A percentile compares a stretch with the other conserved stretches of the same genome.
These are phyloP conservation scores for Atherinomorus stipes DNA, from an alignment of 2,113 vertebrate species.

Conservation along the genomic window DNA sequence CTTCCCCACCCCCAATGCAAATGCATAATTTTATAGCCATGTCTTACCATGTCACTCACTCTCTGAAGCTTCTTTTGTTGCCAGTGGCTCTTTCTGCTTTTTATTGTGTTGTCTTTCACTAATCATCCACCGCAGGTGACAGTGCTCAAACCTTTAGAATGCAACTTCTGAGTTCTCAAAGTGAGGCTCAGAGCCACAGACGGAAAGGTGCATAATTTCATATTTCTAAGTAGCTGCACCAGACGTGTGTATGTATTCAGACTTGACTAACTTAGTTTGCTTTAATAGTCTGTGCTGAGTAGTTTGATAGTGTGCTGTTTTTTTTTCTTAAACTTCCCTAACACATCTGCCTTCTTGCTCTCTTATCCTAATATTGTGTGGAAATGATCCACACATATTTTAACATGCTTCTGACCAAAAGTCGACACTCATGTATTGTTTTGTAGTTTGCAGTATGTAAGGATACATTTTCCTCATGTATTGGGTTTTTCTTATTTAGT, in stretches of 20 bases:
- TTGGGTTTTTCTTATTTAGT: not conserved
- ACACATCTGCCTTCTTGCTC: constrained; percentile 8
- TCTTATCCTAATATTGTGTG: not conserved
- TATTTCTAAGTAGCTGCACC: constrained; percentile 48
- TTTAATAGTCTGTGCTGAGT: constrained; percentile 35
- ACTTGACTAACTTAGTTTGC: constrained; percentile 47
- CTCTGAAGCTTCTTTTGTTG: constrained; percentile 57
- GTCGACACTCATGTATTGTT: not conserved
- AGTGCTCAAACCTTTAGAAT: constrained; percentile 75
- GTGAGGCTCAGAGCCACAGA: constrained; percentile 71
- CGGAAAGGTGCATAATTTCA: constrained; percentile 79
- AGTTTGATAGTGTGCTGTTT: constrained; percentile 38
- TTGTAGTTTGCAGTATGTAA: not conserved
- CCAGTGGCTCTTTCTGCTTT: constrained; percentile 52
- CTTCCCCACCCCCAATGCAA: constrained; percentile 15
- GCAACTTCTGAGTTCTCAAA: constrained; percentile 70
- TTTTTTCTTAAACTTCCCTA: constrained; percentile 23
- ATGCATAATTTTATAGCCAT: constrained; percentile 31
- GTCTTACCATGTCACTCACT: constrained; percentile 36
- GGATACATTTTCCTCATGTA: not conserved
- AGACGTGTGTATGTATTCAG: constrained; percentile 39
- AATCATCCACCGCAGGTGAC: constrained; percentile 77
- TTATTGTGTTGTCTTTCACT: constrained; percentile 64
- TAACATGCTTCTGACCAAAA: not conserved
- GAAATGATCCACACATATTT: not conserved